A percentile compares a stretch with the other conserved stretches of the same genome.
Evolutionary conservation across 2,888 invertebrate species (phyloP).

Genomic region (Incurvaria masculella): DNA sequence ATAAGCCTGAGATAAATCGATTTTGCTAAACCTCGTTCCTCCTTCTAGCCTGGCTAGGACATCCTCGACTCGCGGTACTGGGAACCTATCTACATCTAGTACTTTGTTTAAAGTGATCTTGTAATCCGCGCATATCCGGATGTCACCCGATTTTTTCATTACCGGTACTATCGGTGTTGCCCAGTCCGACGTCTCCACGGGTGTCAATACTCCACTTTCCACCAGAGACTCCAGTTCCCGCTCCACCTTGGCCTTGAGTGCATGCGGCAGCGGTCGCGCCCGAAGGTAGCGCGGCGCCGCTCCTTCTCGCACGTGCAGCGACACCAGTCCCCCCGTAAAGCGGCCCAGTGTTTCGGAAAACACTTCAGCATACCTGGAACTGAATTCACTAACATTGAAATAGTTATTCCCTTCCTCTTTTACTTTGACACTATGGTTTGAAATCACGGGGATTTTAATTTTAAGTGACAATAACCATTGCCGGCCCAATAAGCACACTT

Average conservation of each 20-base stretch:
- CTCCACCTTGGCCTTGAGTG: constrained; percentile 15
- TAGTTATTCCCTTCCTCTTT: too few relatives aligned
- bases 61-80: constrained; percentile 15
- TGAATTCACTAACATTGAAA: background rate
- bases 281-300: constrained; percentile 18
- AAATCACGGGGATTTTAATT: too few relatives aligned
- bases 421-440: too few relatives aligned
- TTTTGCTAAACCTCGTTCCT: constrained; percentile 13
- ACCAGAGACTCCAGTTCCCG: constrained; percentile 12
- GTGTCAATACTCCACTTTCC: constrained; percentile 6
- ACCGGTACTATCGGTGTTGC: constrained; percentile 21
- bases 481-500: too few relatives aligned
- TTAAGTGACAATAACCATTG: too few relatives aligned
- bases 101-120: constrained; percentile 16
- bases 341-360: constrained; percentile 17
- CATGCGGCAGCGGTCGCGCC: constrained; percentile 16
- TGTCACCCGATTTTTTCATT: constrained; percentile 14
- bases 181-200: constrained; percentile 15
- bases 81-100: constrained; percentile 17
- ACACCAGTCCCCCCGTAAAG: constrained; percentile 15
- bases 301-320: constrained; percentile 16
- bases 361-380: constrained; percentile 10
- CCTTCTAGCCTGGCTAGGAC: constrained; percentile 16
- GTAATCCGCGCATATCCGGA: constrained; percentile 17
- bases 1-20: constrained; percentile 10